Base-by-base conservation (phyloP, 64 coral and sea anemone species). In the Pocillopora verrucosa region DNA sequence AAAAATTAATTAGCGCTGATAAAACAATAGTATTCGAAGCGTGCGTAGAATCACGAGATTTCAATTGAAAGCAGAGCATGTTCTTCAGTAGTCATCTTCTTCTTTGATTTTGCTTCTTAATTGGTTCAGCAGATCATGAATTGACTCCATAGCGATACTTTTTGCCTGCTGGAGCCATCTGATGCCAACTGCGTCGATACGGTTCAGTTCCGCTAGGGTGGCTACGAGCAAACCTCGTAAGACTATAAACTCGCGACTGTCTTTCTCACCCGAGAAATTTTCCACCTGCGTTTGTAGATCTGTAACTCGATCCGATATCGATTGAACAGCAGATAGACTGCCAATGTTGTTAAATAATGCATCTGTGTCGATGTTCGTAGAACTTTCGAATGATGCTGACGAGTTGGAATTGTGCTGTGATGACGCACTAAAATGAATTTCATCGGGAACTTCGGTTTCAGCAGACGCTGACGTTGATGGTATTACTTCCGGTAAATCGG, bases 131-230 rank as follows among this genome's bases (percentile, higher is more conserved):
- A 91, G 76, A 67, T 91, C 69, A 58, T 93, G 81, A 45, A 96
- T 84, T 4, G 91, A 92, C 75, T 87, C 73, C 87, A 91, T 80
- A 1, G 92, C 95, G 63, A 96, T 96, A 36, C 82, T 82, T 20
- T 90, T 93, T n/a, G 95, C 88, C 11, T 74, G 89, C 22, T 86
- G 87, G 60, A 96, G 34, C 95, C 95, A 96, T 22, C 87, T 77
- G 13, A 93, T 90, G 2, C 84, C 83, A 30, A 58, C 38, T 1
- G 91, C 81, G 36, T 93, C 62, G 34, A 96, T 70, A 58, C 95
- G 60, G 14, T 91, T 75, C 22, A 96, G 36, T 79, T 96, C 95
- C 17, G 90, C 90, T 26, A 90, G 35, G 22, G 84, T 93, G 34
- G 91, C 73, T 14, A 94, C 82, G 3, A 96, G 64, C 72, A 96